Percentiles rank a stretch among this genome's conserved stretches.
Evolutionary conservation across 2,888 invertebrate species (phyloP).

Genomic region (Sphaerophoria rueppellii): DNA sequence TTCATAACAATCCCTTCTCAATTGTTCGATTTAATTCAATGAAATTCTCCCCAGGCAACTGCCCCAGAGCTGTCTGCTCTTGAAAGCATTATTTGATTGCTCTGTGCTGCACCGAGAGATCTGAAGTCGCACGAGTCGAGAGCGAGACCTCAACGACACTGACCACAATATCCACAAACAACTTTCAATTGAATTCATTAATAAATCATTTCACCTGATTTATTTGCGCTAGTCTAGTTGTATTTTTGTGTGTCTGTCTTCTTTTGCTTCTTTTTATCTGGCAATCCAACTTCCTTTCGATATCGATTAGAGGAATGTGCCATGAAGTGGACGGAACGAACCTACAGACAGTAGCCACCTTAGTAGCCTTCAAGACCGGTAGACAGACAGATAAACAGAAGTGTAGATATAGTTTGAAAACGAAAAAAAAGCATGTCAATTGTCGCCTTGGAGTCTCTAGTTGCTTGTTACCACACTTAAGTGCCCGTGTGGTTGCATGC

Average conservation of each 20-base stretch:
- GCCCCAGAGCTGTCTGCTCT: constrained; percentile 46
- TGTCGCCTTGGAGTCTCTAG: constrained; percentile 64
- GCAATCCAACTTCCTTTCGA: constrained; percentile 66
- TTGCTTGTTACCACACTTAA: constrained; percentile 29
- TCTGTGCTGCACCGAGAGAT: constrained; percentile 26
- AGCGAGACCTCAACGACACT: constrained; percentile 64
- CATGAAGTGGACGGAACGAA: constrained; percentile 6
- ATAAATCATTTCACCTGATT: constrained; percentile 73
- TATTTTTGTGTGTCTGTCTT: constrained; percentile 24
- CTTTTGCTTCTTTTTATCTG: constrained; percentile 20
- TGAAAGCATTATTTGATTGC: constrained; percentile 28
- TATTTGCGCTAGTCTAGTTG: constrained; percentile 66
- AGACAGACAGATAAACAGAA: constrained; percentile 19
- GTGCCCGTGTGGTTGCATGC: constrained; percentile 50
- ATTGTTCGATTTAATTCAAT: constrained; percentile 34
- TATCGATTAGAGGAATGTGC: constrained; percentile 55
- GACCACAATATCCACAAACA: constrained; percentile 71
- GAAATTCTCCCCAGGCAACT: constrained; percentile 41
- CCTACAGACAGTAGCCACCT: constrained; percentile 47
- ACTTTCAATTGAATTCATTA: constrained; percentile 73
- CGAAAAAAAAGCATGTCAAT: constrained; percentile 49
- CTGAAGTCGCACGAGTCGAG: too few relatives aligned
- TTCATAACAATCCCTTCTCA: constrained; percentile 44
- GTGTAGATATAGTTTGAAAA: constrained; percentile 25
- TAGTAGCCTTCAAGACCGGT: constrained; percentile 28